Conservation (phyloP, 37 sponge, comb jelly and placozoan species). For the Spongilla lacustris region DNA sequence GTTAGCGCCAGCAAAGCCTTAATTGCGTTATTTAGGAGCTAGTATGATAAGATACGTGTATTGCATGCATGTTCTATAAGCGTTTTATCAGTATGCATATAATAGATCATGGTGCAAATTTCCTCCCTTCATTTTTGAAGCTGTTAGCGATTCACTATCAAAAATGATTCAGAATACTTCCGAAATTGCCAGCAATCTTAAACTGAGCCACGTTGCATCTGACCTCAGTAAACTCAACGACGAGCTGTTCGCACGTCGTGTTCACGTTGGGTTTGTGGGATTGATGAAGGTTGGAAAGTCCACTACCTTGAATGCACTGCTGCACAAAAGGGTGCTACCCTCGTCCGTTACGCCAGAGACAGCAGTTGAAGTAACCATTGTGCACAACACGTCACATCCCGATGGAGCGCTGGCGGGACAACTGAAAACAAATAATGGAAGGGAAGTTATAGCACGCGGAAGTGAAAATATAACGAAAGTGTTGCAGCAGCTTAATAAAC, state of each 20-base stretch:
- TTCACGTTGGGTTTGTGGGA: slow-evolving; percentile 3
- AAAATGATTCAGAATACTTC: no score
- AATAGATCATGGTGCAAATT: no score
- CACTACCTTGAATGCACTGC: slow-evolving; percentile 5
- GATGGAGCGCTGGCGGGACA: neutral
- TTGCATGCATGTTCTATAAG: no score
- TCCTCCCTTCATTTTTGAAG: no score
- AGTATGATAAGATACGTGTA: no score
- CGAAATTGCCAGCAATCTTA: no score
- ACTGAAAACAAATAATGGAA: neutral
- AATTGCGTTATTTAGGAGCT: no score
- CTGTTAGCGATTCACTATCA: no score
- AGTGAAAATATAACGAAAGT: neutral
- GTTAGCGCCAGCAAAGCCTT: no score
- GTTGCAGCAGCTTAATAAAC: neutral
- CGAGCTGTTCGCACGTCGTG: neutral
- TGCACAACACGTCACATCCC: neutral
- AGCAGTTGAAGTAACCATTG: neutral
- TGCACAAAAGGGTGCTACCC: neutral
- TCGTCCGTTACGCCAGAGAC: neutral
- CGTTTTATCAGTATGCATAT: no score
- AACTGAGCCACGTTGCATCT: neutral
- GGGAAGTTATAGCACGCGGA: neutral
- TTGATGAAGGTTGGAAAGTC: slow-evolving; percentile 2
- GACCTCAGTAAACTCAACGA: neutral